Evolutionary conservation across 2,797 vertebrate species (phyloP), one percentile per base, ranked within the genome.

Genomic region (Falco berigora): DNA sequence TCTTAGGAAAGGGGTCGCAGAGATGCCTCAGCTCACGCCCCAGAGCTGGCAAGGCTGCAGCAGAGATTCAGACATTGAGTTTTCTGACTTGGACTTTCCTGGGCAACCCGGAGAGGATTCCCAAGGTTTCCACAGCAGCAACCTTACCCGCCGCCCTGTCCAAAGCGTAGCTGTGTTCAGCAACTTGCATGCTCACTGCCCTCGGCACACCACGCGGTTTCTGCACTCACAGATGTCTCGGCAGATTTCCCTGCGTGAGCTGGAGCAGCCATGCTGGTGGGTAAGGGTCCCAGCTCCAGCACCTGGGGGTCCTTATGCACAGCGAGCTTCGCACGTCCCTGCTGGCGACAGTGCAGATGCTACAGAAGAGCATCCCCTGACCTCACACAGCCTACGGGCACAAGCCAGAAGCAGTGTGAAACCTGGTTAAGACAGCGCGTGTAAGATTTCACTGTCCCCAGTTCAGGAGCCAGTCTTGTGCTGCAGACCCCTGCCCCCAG

Each of bases 201-300:
- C 62, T 63, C 56, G 42, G 38, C 61, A 32, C 2, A 1, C n/a
- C n/a, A 8, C 36, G 20, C 30, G 6, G 10, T 9, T 34, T 53
- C 56, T 21, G 79, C 17, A 5, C 14, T 61, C 50, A 50, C 52
- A 24, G 40, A 27, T 1, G 40, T 50, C 47, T 69, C 38, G 7
- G 68, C n/a, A 86, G 34, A 50, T 46, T 58, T 38, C 28, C 30
- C 47, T 3, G 1, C 21, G 14, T 0, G 1, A 38, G 47, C 47
- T 52, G n/a, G 47, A 67, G 19, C 6, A 4, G 42, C 42, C 30
- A 2, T 38, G 49, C 62, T 34, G 7, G 34, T 21, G 23, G 78
- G 14, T 40, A 16, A 44, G 11, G 62, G 24, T 9, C 75, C 78
- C 38, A 13, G 53, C 62, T 75, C 58, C 18, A 49, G 38, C 59